These are phyloP conservation scores for Macaria notata DNA, from an alignment of 2,888 invertebrate species.

Conservation along the genomic window DNA sequence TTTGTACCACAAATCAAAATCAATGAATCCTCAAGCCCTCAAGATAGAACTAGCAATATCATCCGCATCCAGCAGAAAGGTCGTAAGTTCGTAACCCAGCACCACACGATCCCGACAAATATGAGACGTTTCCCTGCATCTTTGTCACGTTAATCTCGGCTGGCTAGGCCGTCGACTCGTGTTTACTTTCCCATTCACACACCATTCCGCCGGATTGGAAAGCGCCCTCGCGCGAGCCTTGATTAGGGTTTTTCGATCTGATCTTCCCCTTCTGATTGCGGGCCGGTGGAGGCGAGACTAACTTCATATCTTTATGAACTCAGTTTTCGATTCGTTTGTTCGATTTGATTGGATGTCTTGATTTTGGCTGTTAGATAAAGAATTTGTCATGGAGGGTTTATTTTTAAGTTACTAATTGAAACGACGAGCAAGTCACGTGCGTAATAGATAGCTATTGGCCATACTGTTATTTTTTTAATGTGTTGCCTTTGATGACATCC, in stretches of 20 bases:
- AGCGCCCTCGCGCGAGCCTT: slow-evolving; percentile 36
- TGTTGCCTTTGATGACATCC: no score
- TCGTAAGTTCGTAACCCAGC: slow-evolving; percentile 6
- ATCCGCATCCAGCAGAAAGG: slow-evolving; percentile 5
- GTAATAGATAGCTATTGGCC: no score
- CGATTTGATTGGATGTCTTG: not conserved
- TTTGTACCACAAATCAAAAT: no score
- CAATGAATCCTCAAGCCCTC: no score
- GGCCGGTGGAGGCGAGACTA: slow-evolving; percentile 11
- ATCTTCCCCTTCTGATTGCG: slow-evolving; percentile 27
- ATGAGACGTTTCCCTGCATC: slow-evolving; percentile 13
- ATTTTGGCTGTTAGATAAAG: no score
- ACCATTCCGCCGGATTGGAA: slow-evolving; percentile 46
- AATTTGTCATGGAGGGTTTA: no score
- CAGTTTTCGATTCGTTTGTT: not conserved
- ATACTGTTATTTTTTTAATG: no score
- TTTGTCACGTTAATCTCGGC: slow-evolving; percentile 15
- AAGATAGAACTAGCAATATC: not conserved
- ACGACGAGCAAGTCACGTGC: no score
- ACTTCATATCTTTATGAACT: slow-evolving; percentile 7
- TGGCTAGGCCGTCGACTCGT: slow-evolving; percentile 21
- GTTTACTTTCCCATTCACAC: slow-evolving; percentile 56
- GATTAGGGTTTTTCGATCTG: slow-evolving; percentile 44
- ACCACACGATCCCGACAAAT: slow-evolving; percentile 5
- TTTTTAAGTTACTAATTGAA: no score